Base-by-base conservation (phyloP, 1,140 invertebrate genomes). In the Melanaphis sacchari region DNA sequence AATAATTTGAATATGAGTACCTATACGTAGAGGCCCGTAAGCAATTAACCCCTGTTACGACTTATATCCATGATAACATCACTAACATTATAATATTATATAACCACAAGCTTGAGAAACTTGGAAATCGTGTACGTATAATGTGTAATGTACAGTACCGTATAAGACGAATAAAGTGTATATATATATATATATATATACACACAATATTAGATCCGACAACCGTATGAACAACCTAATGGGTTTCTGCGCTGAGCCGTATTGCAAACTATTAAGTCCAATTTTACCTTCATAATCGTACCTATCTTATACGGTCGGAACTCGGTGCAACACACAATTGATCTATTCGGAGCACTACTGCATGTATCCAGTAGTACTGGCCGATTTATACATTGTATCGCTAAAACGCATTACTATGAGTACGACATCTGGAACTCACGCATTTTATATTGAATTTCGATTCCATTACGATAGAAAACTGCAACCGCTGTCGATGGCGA, bases 271-370 rank as follows among this genome's bases (percentile, higher is more conserved):
- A 41, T 85, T 85, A 85, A 41, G 38, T 85, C 38, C 82, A 85
- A 85, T 85, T 40, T 85, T 85, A 85, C 38, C 38, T 85, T 26
- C 40, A 85, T 85, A 85, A 85, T 85, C 82, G 38, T 41, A 85
- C 38, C 40, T 31, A 76, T 76, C 59, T 76, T 76, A 36, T 36
- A n/a, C 59, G 31, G 59, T n/a, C 4, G 59, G 59, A n/a, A n/a
- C 59, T n/a, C 31, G 31, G 59, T 15, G 15, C 59, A 66, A n/a
- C 59, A n/a, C 59, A 76, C 38, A 41, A 85, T 26, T 85, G 82
- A 85, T 85, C 38, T 85, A 43, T 36, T 82, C 36, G 76, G 36
- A 38, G 81, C 36, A 24, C 18, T 81, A 11, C n/a, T n/a, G n/a
- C n/a, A n/a, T 22, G 24, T 40, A 38, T 38, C n/a, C 59, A n/a